phyloP scores from a whole-genome alignment of 2,888 invertebrate genomes.

The Apamea anceps region DNA sequence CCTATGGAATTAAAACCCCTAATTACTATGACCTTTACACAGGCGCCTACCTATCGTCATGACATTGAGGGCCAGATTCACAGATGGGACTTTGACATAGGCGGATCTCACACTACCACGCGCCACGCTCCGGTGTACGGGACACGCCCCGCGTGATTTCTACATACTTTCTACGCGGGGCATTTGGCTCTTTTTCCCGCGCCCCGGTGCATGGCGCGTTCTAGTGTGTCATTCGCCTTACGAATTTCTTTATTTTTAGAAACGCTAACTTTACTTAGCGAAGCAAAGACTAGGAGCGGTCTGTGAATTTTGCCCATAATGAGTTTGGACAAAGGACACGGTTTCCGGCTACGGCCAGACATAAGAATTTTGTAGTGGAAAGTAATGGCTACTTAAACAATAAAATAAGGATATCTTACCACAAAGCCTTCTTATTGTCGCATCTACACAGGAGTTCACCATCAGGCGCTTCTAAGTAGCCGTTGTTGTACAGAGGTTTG shows the following conservation, averaged over 20 bases:
- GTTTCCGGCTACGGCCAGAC: neutral
- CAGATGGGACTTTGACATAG: no score
- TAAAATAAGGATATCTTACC: slow-evolving; percentile 86
- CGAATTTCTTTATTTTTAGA: neutral
- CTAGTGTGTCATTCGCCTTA: no score
- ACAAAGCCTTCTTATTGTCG: slow-evolving; percentile 93
- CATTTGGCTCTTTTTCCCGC: no score
- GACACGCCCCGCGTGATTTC: no score
- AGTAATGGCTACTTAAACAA: neutral
- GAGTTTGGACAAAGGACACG: neutral
- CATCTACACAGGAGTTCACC: slow-evolving; percentile 94
- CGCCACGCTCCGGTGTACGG: no score
- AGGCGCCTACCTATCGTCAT: neutral
- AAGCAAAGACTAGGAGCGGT: no score
- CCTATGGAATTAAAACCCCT: slow-evolving; percentile 73
- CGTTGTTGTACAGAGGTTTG: slow-evolving; percentile 94
- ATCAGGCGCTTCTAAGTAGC: slow-evolving; percentile 94
- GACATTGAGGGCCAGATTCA: neutral
- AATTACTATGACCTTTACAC: neutral
- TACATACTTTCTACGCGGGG: no score
- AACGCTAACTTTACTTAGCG: neutral
- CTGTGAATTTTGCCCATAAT: neutral
- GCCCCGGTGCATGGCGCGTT: no score
- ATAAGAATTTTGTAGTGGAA: neutral
- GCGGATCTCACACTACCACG: no score